Base-by-base conservation (phyloP, 2,888 invertebrate genomes). In the Sminthurinus aureus region DNA sequence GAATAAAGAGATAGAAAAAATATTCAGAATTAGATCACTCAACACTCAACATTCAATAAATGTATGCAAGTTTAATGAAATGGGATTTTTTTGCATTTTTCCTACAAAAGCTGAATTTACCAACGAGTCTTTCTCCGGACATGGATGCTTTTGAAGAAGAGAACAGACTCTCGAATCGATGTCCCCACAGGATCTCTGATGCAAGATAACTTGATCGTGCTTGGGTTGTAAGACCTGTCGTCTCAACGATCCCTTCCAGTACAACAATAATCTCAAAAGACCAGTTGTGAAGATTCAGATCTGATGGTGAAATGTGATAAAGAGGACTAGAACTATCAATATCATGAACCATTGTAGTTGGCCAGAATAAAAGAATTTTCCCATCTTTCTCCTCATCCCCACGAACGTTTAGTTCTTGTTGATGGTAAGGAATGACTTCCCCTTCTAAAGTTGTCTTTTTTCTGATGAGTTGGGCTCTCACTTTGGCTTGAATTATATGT, bases 361-460 rank as follows among this genome's bases (percentile, higher is more conserved):
- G 99, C 98, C 98, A 99, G 85, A 99, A 94, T 89, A 98, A 96
- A 91, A 99, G 98, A 12, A 98, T 92, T 87, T 94, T 93, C 9
- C 96, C 95, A 86, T 95, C 94, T 38, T 79, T 80, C 20, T 85
- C 85, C 0, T 84, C 84, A 38, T 85, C 83, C 26, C 84, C 85
- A 52, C 50, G 69, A 20, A 74, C 81, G 22, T 22, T 20, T n/a
- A 85, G 67, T 52, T 85, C 84, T 67, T 85, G 79, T 26, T 80
- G 83, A 22, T 79, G 64, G n/a, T 58, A 80, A 26, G 58, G 50
- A 22, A 85, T 83, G 18, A 75, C 81, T 64, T 85, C 84, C 12
- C 84, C 84, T 38, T 85, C 84, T 50, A 78, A 2, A 9, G 84
- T 85, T n/a, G 73, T 73, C 22, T 80, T 24, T 18, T 79, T 79